Conservation (phyloP, 2,888 invertebrate species). For the Pardosa pseudoannulata region DNA sequence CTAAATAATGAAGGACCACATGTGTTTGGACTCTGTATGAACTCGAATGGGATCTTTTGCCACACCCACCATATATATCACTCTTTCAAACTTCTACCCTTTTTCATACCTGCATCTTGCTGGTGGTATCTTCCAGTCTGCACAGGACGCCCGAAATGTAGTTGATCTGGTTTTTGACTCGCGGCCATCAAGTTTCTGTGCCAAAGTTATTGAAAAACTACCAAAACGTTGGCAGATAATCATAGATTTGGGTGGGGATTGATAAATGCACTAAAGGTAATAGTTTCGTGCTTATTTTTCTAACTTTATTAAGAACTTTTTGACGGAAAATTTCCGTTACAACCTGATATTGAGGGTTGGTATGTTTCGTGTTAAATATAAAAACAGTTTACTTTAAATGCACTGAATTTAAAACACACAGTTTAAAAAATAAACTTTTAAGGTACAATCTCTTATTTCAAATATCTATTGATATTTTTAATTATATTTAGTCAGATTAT, state of each 20-base stretch:
- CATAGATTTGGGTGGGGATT: conserved; percentile 4
- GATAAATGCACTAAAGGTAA: background rate
- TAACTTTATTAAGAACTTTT: too few relatives aligned
- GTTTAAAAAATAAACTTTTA: too few relatives aligned
- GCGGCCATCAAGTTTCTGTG: conserved; percentile 7
- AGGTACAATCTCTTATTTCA: too few relatives aligned
- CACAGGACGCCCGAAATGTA: background rate
- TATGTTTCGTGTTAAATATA: too few relatives aligned
- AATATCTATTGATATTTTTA: too few relatives aligned
- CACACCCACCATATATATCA: background rate
- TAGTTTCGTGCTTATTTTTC: background rate
- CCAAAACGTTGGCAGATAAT: conserved; percentile 17
- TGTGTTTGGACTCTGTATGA: too few relatives aligned
- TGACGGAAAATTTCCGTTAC: too few relatives aligned
- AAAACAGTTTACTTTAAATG: too few relatives aligned
- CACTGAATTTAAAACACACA: too few relatives aligned
- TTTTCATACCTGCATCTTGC: background rate
- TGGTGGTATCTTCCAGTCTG: conserved; percentile 13
- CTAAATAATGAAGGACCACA: background rate
- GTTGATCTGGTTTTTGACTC: conserved; percentile 22
- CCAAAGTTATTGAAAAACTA: background rate
- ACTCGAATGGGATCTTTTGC: background rate
- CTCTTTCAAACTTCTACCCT: background rate
- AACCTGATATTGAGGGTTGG: too few relatives aligned
- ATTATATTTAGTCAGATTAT: too few relatives aligned